Evolutionary conservation across 2,113 vertebrate genomes (phyloP).

Genomic region (Archocentrus centrarchus): DNA sequence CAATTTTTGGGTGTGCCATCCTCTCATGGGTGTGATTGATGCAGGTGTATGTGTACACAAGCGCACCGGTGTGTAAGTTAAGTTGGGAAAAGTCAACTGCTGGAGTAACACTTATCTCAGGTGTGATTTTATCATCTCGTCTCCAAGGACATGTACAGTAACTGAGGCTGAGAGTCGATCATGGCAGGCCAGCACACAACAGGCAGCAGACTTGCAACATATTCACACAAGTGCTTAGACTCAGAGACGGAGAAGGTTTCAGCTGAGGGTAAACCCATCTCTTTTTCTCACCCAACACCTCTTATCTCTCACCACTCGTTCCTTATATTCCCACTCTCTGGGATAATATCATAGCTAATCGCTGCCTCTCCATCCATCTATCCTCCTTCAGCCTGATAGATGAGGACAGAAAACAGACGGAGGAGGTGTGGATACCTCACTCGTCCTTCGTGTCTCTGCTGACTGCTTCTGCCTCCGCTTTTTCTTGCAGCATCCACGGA

Average conservation of each 20-base stretch:
- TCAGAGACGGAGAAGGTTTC: constrained; percentile 41
- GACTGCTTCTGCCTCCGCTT: constrained; percentile 4
- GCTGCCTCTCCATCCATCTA: constrained; percentile 48
- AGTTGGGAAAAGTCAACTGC: constrained; percentile 52
- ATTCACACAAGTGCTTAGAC: constrained; percentile 20
- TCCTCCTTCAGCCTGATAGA: constrained; percentile 27
- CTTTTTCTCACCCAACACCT: constrained; percentile 45
- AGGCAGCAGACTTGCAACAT: constrained; percentile 2
- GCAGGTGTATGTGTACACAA: constrained; percentile 25
- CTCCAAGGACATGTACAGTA: constrained; percentile 51
- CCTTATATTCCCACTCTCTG: constrained; percentile 26
- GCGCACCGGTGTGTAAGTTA: constrained; percentile 30
- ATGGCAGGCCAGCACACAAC: constrained; percentile 2
- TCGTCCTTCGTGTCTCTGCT: constrained; percentile 12
- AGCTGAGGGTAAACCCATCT: constrained; percentile 46
- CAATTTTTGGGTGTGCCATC: not conserved
- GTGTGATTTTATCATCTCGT: constrained; percentile 66
- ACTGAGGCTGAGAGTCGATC: constrained; percentile 26
- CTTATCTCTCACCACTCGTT: constrained; percentile 53
- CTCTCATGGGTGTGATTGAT: constrained; percentile 32
- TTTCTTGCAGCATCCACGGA: constrained; percentile 5
- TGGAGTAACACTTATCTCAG: constrained; percentile 68
- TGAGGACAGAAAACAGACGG: constrained; percentile 29
- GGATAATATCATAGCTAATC: constrained; percentile 63
- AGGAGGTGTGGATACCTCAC: constrained; percentile 14